Conservation (phyloP, 2,888 invertebrate genomes). For the Ophion ventricosus region DNA sequence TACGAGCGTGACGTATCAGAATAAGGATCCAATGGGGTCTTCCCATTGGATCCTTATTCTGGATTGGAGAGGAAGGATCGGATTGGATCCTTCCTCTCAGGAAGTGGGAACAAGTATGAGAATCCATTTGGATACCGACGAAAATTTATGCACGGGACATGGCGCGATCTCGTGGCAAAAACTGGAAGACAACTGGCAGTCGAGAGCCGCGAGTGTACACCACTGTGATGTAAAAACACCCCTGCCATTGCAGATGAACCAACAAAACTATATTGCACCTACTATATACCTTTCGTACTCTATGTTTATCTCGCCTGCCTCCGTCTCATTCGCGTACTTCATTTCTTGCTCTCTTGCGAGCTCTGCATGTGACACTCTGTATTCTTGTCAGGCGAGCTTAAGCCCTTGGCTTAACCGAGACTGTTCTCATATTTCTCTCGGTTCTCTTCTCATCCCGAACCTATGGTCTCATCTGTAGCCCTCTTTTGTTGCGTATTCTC, state of each 20-base stretch:
- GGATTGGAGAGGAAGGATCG: too few species aligned
- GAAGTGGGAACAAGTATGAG: too few species aligned
- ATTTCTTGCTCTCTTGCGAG: conserved; percentile 17
- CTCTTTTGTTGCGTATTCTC: conserved; percentile 6
- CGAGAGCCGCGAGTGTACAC: not conserved
- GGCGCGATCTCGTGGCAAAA: conserved; percentile 4
- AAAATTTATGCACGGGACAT: too few species aligned
- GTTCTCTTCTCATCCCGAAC: conserved; percentile 28
- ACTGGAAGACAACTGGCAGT: not conserved
- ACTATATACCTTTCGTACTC: conserved; percentile 9
- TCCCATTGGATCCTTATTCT: too few species aligned
- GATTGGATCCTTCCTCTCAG: too few species aligned
- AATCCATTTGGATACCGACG: too few species aligned
- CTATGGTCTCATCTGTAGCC: conserved; percentile 13
- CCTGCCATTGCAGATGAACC: conserved; percentile 2
- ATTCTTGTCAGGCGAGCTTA: conserved; percentile 50
- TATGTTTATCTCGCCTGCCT: not conserved
- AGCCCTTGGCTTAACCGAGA: conserved; percentile 45
- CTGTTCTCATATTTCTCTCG: conserved; percentile 40
- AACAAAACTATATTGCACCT: conserved; percentile 33
- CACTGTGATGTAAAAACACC: conserved; percentile 13
- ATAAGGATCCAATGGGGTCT: too few species aligned
- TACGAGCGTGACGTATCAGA: too few species aligned
- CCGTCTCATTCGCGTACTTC: not conserved
- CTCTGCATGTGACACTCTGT: conserved; percentile 43